phyloP scores from a whole-genome alignment of 2,113 vertebrate genomes.

The Chrysochloris asiatica region DNA sequence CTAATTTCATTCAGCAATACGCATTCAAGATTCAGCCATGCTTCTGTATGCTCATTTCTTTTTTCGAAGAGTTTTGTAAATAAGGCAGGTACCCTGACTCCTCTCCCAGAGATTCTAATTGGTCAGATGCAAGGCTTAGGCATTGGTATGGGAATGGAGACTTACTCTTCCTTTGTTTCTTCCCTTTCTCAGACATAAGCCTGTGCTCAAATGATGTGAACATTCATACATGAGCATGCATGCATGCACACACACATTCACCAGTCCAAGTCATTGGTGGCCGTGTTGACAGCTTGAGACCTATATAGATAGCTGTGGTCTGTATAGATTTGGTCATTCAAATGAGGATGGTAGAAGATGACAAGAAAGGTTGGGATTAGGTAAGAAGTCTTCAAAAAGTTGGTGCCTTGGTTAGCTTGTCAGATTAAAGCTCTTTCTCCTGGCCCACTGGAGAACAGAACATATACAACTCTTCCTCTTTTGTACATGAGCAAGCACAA shows the following conservation, averaged over 20 bases:
- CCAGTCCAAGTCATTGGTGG: neutral
- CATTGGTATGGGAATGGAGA: no score
- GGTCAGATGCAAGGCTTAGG: no score
- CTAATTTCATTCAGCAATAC: slow-evolving; percentile 21
- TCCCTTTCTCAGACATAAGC: no score
- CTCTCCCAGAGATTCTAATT: no score
- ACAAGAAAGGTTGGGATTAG: neutral
- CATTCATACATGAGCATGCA: neutral
- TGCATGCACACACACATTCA: neutral
- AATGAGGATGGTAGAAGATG: neutral
- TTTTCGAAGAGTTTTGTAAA: no score
- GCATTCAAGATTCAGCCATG: neutral
- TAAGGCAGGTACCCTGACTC: no score
- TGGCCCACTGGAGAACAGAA: neutral
- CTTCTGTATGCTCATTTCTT: neutral
- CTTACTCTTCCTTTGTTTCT: no score
- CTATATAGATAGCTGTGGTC: neutral
- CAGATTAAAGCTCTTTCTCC: neutral
- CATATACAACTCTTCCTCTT: neutral
- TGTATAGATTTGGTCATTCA: neutral
- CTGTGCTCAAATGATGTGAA: no score
- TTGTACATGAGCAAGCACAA: neutral
- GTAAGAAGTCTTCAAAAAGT: no score
- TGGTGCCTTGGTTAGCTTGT: neutral
- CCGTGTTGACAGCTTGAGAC: neutral